Evolutionary conservation across 2,888 invertebrate genomes (phyloP).

Genomic region (Strigamia maritima): DNA sequence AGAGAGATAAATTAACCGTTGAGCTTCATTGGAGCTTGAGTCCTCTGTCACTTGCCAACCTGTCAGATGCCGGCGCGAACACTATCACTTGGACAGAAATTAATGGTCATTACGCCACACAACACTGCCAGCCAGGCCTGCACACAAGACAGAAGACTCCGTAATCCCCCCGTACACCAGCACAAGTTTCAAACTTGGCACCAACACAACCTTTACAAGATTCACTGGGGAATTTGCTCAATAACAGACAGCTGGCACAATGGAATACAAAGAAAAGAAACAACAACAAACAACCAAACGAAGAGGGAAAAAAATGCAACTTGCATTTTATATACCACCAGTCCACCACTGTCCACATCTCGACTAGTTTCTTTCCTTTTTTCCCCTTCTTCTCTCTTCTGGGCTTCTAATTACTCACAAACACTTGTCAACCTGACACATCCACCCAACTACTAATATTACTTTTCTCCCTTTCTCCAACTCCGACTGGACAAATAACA

Average conservation of each 20-base stretch:
- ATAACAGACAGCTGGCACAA: slow-evolving; percentile 15
- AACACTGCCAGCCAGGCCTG: neutral
- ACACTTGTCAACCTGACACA: neutral
- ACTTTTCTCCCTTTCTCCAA: neutral
- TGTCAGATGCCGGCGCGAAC: slow-evolving; percentile 6
- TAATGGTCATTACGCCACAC: slow-evolving; percentile 26
- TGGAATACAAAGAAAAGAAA: neutral
- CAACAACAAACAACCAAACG: neutral
- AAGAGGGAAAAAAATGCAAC: neutral
- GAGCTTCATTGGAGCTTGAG: slow-evolving; percentile 14
- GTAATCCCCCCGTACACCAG: neutral
- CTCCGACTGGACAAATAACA: neutral
- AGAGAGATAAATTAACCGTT: neutral
- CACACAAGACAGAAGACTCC: neutral
- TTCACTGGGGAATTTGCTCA: slow-evolving; percentile 10
- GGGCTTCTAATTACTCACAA: neutral
- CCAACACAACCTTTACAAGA: neutral
- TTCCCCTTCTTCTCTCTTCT: neutral
- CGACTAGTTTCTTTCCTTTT: neutral
- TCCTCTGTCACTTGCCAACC: slow-evolving; percentile 8
- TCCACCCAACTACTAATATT: neutral
- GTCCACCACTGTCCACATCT: neutral
- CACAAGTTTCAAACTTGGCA: neutral
- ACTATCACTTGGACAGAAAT: slow-evolving; percentile 28
- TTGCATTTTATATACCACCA: neutral